Evolutionary conservation across 2,888 invertebrate species (phyloP).

Genomic region (Patella depressa): DNA sequence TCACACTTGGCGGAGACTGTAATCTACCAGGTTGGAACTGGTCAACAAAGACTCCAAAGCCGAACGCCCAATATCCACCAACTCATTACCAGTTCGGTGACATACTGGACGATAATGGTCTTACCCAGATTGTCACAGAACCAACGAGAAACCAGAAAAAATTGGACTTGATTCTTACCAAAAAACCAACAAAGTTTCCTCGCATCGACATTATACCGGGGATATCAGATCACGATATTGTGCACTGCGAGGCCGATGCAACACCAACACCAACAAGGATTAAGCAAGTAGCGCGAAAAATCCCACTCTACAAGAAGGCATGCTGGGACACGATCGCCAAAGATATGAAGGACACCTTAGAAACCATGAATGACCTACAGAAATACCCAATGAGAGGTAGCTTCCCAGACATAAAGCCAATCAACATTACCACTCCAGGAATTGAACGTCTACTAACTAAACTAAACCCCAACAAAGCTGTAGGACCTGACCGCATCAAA

Average conservation of each 20-base stretch:
- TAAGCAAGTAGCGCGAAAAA: slow-evolving; percentile 23
- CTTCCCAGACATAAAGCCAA: neutral
- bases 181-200: no score
- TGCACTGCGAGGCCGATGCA: slow-evolving; percentile 15
- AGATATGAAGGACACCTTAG: slow-evolving; percentile 24
- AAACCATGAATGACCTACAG: slow-evolving; percentile 5
- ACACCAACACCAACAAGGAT: neutral
- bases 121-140: no score
- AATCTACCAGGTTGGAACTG: slow-evolving; percentile 10
- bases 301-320: slow-evolving; percentile 36
- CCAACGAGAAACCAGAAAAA: no score
- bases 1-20: slow-evolving; percentile 6
- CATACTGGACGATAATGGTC: no score
- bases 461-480: slow-evolving; percentile 33
- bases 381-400: neutral
- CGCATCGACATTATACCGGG: no score
- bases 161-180: no score
- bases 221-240: no score
- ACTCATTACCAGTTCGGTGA: no score
- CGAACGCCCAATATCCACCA: neutral
- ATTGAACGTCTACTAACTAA: slow-evolving; percentile 13
- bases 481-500: slow-evolving; percentile 31
- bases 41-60: slow-evolving; percentile 1
- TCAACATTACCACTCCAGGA: neutral
- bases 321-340: slow-evolving; percentile 28